Conservation (phyloP, 2,113 vertebrate genomes). For the Panthera uncia region DNA sequence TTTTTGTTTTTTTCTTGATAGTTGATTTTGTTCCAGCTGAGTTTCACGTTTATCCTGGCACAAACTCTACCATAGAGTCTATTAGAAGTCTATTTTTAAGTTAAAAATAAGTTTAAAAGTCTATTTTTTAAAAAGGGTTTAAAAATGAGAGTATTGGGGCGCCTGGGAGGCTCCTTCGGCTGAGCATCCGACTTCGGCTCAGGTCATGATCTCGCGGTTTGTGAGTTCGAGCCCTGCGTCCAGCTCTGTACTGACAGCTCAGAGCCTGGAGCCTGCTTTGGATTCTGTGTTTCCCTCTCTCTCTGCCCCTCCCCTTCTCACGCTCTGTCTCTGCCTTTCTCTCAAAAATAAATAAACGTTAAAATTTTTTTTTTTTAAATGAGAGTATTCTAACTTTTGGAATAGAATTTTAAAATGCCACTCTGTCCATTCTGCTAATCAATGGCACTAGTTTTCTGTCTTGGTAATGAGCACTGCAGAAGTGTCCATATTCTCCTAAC, state of each 20-base stretch:
- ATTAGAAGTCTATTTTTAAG: background rate
- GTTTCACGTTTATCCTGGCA: background rate
- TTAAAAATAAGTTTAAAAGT: too few relatives aligned
- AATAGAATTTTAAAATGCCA: conserved; percentile 30
- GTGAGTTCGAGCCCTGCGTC: too few relatives aligned
- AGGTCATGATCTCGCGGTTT: too few relatives aligned
- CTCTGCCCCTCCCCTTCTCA: too few relatives aligned
- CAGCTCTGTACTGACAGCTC: too few relatives aligned
- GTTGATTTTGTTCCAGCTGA: background rate
- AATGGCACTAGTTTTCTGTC: background rate
- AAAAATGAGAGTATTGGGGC: conserved; percentile 11
- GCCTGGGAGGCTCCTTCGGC: too few relatives aligned
- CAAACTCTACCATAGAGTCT: background rate
- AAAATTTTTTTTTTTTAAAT: background rate
- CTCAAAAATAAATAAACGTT: too few relatives aligned
- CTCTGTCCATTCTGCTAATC: background rate
- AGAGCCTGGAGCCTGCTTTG: too few relatives aligned
- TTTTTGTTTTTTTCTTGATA: background rate
- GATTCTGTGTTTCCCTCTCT: too few relatives aligned
- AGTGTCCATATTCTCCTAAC: background rate
- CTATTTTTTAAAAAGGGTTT: background rate
- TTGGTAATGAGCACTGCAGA: background rate
- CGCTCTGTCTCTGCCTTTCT: too few relatives aligned
- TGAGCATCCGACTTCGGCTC: too few relatives aligned
- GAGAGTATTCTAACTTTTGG: conserved; percentile 17